Base-by-base conservation (phyloP, 2,797 vertebrate genomes). In the Artibeus jamaicensis region DNA sequence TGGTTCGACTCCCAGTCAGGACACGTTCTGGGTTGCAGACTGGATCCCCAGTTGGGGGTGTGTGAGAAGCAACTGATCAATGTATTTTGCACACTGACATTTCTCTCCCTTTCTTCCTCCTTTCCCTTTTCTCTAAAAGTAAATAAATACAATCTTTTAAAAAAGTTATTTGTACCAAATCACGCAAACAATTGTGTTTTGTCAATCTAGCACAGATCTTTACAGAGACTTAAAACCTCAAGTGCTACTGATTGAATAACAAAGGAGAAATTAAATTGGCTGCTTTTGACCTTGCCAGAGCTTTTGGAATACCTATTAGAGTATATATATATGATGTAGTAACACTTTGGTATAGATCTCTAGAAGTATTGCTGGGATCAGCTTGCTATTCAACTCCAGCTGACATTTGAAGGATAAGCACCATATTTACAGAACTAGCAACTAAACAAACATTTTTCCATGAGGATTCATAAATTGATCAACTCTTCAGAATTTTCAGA, bases 251-350 rank as follows among this genome's bases (percentile, higher is more conserved):
- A 99, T 99, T 50, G 99, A 99, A 50, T 98, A 99, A 99, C 97
- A 99, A 99, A 94, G 99, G 99, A 2, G 99, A 99, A 11, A 99
- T 99, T 97, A 99, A 99, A 96, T 98, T 99, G 97, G 99, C 99
- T 0, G 99, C 99, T 94, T 99, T 99, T 7, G 99, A 99, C 14
- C 96, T 99, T 93, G 99, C 99, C 37, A 98, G 99, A 88, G 99
- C 99, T 77, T 99, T 99, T 95, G 99, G 99, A 19, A 99, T 99
- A 96, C 99, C 99, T 3, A 99, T 99, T 86, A 98, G 99, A 24
- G 99, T 99, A 24, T 99, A 99, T 98, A 99, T 99, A 44, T 99
- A 99, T 21, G 99, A 99, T 99, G 99, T 99, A 97, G 99, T 99
- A 62, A 99, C 99, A 3, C 98, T 99, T 55, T 99, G 99, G 99